Evolutionary conservation across 2,797 vertebrate species (phyloP).

Genomic region (Poecilia picta): DNA sequence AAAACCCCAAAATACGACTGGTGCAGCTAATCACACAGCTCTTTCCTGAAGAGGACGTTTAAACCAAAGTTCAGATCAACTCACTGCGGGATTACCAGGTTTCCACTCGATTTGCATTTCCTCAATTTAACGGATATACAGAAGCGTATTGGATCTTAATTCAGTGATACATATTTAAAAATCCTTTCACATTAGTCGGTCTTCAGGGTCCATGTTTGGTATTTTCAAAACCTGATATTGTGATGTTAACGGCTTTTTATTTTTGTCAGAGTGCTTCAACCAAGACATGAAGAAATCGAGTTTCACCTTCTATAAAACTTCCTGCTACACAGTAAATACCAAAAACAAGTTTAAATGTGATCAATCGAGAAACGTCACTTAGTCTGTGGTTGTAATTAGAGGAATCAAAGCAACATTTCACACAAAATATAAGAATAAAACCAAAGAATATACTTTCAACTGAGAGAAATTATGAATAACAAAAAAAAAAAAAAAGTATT

Average conservation of each 20-base stretch:
- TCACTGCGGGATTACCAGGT: conserved; percentile 6
- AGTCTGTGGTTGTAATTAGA: neutral
- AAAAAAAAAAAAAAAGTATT: too few species aligned
- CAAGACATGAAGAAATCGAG: neutral
- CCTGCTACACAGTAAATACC: neutral
- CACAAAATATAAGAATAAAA: neutral
- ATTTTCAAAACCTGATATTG: neutral
- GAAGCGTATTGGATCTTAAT: neutral
- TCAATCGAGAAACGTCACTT: neutral
- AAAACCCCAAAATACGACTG: conserved; percentile 8
- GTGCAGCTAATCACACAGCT: conserved; percentile 40
- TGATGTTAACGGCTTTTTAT: neutral
- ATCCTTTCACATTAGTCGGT: neutral
- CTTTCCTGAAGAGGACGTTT: conserved; percentile 26
- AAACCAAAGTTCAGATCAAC: conserved; percentile 23
- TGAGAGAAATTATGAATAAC: neutral
- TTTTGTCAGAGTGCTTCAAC: neutral
- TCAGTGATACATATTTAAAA: neutral
- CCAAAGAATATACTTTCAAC: neutral
- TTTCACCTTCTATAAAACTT: neutral
- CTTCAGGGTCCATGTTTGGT: neutral
- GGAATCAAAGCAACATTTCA: neutral
- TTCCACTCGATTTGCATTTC: conserved; percentile 27
- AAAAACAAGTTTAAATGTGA: neutral
- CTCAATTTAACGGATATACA: neutral